These are phyloP conservation scores for Epinephelus awoara DNA, from an alignment of 2,797 vertebrate species.

Conservation along the genomic window DNA sequence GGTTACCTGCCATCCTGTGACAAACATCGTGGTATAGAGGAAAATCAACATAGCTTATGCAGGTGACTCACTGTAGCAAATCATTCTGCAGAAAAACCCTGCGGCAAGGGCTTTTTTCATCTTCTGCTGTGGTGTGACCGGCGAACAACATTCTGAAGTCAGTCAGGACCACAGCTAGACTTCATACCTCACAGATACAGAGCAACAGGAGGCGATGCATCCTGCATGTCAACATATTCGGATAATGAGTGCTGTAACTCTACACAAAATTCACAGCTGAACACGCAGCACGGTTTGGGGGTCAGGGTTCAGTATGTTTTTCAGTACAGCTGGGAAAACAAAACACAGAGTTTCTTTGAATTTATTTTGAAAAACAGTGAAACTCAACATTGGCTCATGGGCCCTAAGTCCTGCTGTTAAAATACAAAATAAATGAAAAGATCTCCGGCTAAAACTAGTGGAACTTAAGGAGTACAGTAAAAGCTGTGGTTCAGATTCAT, in stretches of 20 bases:
- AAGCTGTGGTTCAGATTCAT: slow-evolving; percentile 27
- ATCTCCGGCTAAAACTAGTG: slow-evolving; percentile 5
- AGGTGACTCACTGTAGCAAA: slow-evolving; percentile 25
- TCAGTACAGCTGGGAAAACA: background rate
- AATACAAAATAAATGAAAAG: background rate
- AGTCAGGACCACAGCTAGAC: slow-evolving; percentile 11
- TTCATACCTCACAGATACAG: slow-evolving; percentile 8
- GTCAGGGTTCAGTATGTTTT: background rate
- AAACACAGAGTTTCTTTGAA: slow-evolving; percentile 4
- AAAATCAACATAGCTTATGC: slow-evolving; percentile 31
- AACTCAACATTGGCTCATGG: background rate
- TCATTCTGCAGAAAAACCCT: slow-evolving; percentile 15
- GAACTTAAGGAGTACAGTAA: slow-evolving; percentile 5
- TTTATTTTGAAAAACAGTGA: background rate
- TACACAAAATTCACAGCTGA: background rate
- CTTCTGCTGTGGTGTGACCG: slow-evolving; percentile 1
- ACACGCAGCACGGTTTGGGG: background rate
- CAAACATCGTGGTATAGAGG: slow-evolving; percentile 9
- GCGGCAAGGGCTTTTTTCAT: slow-evolving; percentile 15
- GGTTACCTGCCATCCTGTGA: slow-evolving; percentile 12
- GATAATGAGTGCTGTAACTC: slow-evolving; percentile 14
- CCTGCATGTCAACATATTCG: background rate
- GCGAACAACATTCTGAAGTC: slow-evolving; percentile 7
- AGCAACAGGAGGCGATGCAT: slow-evolving; percentile 7
- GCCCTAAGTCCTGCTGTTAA: slow-evolving; percentile 2